Evolutionary conservation across 2,888 invertebrate species (phyloP), one percentile per base, ranked within the genome.

Genomic region (Pyrrhosoma nymphula): DNA sequence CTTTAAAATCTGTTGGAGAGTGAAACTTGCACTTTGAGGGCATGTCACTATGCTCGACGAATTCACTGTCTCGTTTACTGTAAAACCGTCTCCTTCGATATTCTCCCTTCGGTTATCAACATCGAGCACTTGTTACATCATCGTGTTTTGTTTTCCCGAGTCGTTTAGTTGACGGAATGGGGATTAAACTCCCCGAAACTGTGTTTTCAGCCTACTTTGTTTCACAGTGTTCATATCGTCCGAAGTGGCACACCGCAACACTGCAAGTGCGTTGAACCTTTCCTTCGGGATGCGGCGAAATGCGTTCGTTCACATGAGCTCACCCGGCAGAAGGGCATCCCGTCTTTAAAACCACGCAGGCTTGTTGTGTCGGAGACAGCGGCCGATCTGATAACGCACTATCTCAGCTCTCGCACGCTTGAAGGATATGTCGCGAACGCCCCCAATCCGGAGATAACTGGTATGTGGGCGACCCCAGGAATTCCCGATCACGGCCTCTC

Each of bases 371-470:
- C 47, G 82, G 35, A 14, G 82, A 82, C 12, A 20, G 18, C 82
- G 82, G 82, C 82, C 16, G 82, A 30, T 82, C 69, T 82, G 82
- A 82, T 82, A 82, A 16, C 82, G 35, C 82, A 16, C 82, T 82
- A 30, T 82, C 82, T 16, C 60, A 16, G 35, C 82, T 35, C 82
- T 82, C 35, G 82, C 82, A 82, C 10, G 82, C 16, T 14, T 35
- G 30, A 82, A 35, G n/a, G n/a, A 82, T 10, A 82, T 35, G 20
- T 60, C 60, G 69, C 26, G 35, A 82, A 30, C 82, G 82, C 35
- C 82, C 35, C 82, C 30, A 82, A 82, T 82, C 82, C 82, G 35
- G 35, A 82, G 82, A 82, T 82, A 82, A 18, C 82, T 82, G 82
- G 82, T 82, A 35, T 35, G 82, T 26, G n/a, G 14, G 82, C 82